These are phyloP conservation scores for Uromys caudimaculatus DNA, from an alignment of 2,797 vertebrate genomes.

Conservation along the genomic window DNA sequence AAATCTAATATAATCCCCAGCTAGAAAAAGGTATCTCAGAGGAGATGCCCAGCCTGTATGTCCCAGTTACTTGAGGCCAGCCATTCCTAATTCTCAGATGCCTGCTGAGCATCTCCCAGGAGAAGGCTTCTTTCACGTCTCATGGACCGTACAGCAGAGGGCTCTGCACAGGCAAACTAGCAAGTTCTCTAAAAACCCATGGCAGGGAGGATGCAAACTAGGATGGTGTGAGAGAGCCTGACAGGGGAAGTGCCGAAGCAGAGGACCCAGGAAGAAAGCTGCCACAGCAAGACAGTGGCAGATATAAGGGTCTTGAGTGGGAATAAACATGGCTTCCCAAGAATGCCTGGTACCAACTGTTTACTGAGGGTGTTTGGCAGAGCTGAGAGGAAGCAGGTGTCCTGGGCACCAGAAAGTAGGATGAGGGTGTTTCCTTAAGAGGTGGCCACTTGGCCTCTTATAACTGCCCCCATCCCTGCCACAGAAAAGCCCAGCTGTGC, in stretches of 20 bases:
- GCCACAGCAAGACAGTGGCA: background rate
- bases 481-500: background rate
- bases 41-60: fast-evolving
- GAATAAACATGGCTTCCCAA: background rate
- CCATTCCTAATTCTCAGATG: background rate
- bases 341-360: background rate
- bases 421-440: background rate
- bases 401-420: background rate
- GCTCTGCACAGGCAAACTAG: background rate
- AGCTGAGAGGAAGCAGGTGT: background rate
- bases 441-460: background rate
- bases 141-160: background rate
- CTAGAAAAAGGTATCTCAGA: background rate
- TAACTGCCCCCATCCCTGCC: too few relatives aligned
- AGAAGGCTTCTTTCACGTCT: background rate
- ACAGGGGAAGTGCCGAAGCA: background rate
- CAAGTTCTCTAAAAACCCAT: background rate
- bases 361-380: background rate
- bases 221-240: background rate
- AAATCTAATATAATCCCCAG: background rate
- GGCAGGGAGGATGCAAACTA: background rate
- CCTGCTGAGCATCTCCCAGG: background rate
- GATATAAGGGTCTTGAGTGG: background rate
- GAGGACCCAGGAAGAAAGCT: background rate
- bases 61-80: background rate